Percentiles rank a stretch among this genome's conserved stretches.
phyloP scores from a whole-genome alignment of 2,113 vertebrate species.

The Lycaon pictus region DNA sequence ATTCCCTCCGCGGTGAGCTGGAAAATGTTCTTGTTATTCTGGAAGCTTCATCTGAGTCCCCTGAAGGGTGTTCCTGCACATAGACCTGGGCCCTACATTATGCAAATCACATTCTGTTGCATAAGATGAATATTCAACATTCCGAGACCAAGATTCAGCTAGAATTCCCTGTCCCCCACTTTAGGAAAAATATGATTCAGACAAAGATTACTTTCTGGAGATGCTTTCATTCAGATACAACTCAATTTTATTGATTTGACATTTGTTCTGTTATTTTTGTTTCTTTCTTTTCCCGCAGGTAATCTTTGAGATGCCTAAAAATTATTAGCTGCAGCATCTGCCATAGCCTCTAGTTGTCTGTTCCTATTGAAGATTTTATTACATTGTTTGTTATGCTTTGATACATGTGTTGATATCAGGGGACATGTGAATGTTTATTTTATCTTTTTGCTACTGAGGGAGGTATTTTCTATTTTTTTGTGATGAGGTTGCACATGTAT shows the following conservation, averaged over 20 bases:
- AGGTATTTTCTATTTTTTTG: neutral
- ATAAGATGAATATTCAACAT: slow-evolving; percentile 2
- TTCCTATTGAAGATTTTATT: neutral
- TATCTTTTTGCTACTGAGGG: neutral
- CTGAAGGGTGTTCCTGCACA: neutral
- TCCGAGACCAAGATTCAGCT: neutral
- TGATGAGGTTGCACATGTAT: neutral
- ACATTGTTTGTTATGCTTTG: neutral
- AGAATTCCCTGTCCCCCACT: neutral
- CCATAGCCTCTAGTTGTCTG: neutral
- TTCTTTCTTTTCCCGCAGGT: neutral
- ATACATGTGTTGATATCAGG: neutral
- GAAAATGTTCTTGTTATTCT: neutral
- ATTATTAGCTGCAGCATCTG: neutral
- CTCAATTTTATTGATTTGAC: slow-evolving; percentile 44
- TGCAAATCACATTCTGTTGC: neutral
- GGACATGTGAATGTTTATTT: neutral
- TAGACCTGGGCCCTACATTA: slow-evolving; percentile 7
- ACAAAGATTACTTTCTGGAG: neutral
- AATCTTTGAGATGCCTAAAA: neutral
- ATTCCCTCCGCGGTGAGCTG: neutral
- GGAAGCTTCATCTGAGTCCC: neutral
- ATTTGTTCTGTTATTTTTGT: slow-evolving; percentile 32
- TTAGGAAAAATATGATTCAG: neutral
- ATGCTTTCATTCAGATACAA: slow-evolving; percentile 42